A percentile compares a stretch with the other conserved stretches of the same genome.
Evolutionary conservation across 2,113 vertebrate species (phyloP).

Genomic region (Mohoua ochrocephala): DNA sequence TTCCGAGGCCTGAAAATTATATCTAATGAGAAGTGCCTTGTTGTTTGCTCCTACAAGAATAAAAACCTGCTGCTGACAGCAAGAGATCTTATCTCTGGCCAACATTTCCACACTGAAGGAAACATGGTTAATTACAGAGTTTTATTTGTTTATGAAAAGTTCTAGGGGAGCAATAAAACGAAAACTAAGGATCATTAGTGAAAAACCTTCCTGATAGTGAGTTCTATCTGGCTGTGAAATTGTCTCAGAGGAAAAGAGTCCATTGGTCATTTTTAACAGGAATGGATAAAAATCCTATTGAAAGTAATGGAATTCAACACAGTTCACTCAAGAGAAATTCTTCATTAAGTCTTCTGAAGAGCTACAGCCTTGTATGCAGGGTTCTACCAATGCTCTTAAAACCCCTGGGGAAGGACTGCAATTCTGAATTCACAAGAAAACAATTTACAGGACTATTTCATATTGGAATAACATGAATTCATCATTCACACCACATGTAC

Average conservation of each 20-base stretch:
- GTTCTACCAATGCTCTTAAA: background rate
- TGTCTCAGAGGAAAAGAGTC: background rate
- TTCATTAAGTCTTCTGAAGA: background rate
- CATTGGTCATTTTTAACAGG: background rate
- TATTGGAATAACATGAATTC: background rate
- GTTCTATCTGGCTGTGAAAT: background rate
- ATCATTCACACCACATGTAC: background rate
- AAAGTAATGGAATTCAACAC: background rate
- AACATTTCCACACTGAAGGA: background rate
- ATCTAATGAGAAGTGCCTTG: background rate
- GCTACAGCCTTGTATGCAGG: background rate
- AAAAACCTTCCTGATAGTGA: background rate
- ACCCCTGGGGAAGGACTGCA: background rate
- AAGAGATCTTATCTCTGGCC: background rate
- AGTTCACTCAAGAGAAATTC: background rate
- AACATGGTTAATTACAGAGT: background rate
- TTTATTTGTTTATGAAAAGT: slow-evolving; percentile 22
- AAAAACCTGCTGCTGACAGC: background rate
- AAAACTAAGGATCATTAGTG: background rate
- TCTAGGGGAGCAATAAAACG: background rate
- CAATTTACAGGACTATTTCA: background rate
- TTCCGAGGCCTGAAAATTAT: background rate
- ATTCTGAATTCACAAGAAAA: background rate
- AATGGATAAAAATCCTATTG: background rate
- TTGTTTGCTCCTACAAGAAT: background rate